phyloP scores from a whole-genome alignment of 2,888 invertebrate genomes.

The Cantharis flavilabris region DNA sequence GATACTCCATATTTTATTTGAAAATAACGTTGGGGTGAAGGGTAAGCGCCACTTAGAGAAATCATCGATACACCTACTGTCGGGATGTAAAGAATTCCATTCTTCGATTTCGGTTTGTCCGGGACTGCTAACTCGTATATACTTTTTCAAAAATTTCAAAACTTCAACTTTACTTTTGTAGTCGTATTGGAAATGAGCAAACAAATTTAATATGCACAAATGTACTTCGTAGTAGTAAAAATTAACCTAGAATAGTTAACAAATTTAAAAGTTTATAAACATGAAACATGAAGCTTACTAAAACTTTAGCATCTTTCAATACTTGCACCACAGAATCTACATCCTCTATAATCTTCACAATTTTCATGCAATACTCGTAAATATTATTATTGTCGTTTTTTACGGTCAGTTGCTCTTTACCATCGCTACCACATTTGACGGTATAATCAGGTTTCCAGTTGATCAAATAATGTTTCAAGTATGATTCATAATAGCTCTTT shows the following conservation, averaged over 20 bases:
- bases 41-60: conserved; percentile 60
- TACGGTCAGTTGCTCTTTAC: conserved; percentile 38
- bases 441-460: conserved; percentile 56
- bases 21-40: conserved; percentile 49
- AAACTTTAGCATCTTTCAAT: conserved; percentile 42
- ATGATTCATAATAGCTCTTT: conserved; percentile 50
- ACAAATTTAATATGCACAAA: conserved; percentile 51
- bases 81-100: conserved; percentile 54
- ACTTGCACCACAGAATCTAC: conserved; percentile 42
- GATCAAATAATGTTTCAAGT: conserved; percentile 49
- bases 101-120: conserved; percentile 55
- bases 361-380: conserved; percentile 45
- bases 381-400: conserved; percentile 42
- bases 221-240: conserved; percentile 61
- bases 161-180: conserved; percentile 29
- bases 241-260: conserved; percentile 51
- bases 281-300: conserved; percentile 34
- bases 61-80: conserved; percentile 51
- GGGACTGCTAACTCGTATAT: conserved; percentile 52
- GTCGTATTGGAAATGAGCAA: background rate
- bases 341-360: conserved; percentile 47
- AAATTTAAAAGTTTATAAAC: conserved; percentile 1
- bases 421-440: conserved; percentile 37
- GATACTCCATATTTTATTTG: conserved; percentile 54
- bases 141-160: conserved; percentile 48